Percentiles rank a stretch among this genome's conserved stretches.
Conservation (phyloP, 2,797 vertebrate genomes). For the Buphagus erythrorhynchus region DNA sequence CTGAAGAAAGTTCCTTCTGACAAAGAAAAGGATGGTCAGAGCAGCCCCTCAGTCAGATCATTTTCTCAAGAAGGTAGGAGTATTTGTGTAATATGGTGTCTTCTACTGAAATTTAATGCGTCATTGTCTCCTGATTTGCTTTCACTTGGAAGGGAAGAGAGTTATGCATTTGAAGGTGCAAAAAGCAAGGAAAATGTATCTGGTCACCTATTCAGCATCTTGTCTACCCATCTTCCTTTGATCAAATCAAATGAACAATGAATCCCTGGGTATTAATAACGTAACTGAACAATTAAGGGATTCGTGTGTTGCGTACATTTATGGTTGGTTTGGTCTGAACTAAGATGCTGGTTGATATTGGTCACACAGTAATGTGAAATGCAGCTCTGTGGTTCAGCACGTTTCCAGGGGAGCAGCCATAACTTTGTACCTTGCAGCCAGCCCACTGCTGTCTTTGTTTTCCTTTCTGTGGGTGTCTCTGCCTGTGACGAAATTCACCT, state of each 20-base stretch:
- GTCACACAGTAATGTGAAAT: not conserved
- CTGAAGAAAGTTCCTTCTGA: slow-evolving; percentile 86
- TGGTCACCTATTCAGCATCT: not conserved
- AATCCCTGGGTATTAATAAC: not conserved
- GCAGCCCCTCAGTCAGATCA: slow-evolving; percentile 78
- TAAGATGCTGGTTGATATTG: not conserved
- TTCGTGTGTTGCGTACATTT: not conserved
- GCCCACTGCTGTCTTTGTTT: not conserved
- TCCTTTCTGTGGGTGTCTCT: not conserved
- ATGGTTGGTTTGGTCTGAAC: not conserved
- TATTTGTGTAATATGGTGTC: not conserved
- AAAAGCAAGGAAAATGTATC: not conserved
- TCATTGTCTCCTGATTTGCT: not conserved
- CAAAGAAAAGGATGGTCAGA: slow-evolving; percentile 87
- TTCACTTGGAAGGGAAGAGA: not conserved
- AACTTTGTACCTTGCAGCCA: not conserved
- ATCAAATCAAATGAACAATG: not conserved
- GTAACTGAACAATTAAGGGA: not conserved
- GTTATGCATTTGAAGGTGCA: not conserved
- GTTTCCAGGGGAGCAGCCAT: not conserved
- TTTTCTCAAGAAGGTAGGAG: slow-evolving; percentile 90
- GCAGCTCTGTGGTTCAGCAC: not conserved
- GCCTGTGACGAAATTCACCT: not conserved
- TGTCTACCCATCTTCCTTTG: not conserved
- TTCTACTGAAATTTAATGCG: not conserved